Evolutionary conservation across 2,888 invertebrate species (phyloP), one percentile per base, ranked within the genome.

Genomic region (Ashinkailepas kermadecensis): DNA sequence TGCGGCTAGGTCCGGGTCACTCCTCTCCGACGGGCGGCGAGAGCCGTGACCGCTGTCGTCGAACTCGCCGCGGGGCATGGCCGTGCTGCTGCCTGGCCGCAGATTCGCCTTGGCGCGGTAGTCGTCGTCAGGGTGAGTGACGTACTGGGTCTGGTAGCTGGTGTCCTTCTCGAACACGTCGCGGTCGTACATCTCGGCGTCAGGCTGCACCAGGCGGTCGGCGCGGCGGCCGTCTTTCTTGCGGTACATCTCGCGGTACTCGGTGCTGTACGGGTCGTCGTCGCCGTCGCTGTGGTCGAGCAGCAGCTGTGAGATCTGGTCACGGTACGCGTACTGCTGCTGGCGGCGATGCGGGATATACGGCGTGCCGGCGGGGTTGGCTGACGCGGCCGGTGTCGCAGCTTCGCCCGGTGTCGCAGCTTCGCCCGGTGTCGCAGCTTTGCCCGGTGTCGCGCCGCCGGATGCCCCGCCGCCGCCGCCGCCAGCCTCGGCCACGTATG

Each of bases 361-460:
- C 79, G 10, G 59, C 39, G 39, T 4, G 39, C 39, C 39, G 39
- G 39, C 39, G 39, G 39, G 39, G 39, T 39, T 39, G 39, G 39
- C 39, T 39, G 39, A 39, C 39, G 39, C 2, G 39, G 39, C 62
- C 81, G 21, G 39, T 25, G 59, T 21, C 62, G 81, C 62, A 18
- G 74, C 81, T 25, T 58, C n/a, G 67, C 18, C 81, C 39, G 74
- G 11, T 57, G 81, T 39, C 59, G 57, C 59, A n/a, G n/a, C n/a
- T n/a, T n/a, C n/a, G n/a, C n/a, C 62, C 81, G 21, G 39, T 25
- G 59, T 21, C 62, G 81, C 62, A 18, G 74, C 81, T 25, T 58
- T 54, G 67, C 18, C 81, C 39, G 74, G 11, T 57, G 81, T 39
- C 59, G 57, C 59, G 7, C 54, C 12, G 81, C 13, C 57, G 10